phyloP scores from a whole-genome alignment of 1,140 invertebrate genomes.

The Chymomyza costata region DNA sequence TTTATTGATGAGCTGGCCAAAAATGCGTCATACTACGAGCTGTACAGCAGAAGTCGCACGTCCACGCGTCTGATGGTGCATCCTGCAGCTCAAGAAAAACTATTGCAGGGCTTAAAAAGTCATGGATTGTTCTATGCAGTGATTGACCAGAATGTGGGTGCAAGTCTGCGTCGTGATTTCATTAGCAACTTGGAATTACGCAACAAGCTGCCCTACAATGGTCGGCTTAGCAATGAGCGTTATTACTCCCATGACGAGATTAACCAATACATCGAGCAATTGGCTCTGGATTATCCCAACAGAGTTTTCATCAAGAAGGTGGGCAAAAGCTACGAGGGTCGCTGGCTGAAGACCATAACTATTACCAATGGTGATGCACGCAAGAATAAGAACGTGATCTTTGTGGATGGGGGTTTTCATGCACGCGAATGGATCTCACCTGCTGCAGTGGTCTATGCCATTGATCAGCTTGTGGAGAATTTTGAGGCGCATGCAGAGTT shows the following conservation, averaged over 20 bases:
- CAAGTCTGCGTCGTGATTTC: conserved; percentile 30
- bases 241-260: conserved; percentile 74
- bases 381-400: conserved; percentile 77
- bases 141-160: conserved; percentile 41
- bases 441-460: conserved; percentile 79
- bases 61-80: conserved; percentile 40
- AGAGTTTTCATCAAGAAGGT: conserved; percentile 74
- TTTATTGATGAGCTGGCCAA: conserved; percentile 18
- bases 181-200: conserved; percentile 30
- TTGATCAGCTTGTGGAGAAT: conserved; percentile 78
- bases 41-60: conserved; percentile 7
- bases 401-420: conserved; percentile 79
- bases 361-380: conserved; percentile 75
- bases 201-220: conserved; percentile 32
- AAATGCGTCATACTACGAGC: conserved; percentile 44
- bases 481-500: conserved; percentile 71
- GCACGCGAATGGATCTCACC: conserved; percentile 84
- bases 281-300: conserved; percentile 73
- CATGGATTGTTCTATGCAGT: conserved; percentile 26
- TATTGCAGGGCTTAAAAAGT: conserved; percentile 30
- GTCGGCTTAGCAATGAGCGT: conserved; percentile 46
- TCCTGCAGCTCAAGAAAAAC: conserved; percentile 29
- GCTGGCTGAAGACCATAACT: conserved; percentile 77
- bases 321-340: conserved; percentile 76
- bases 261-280: conserved; percentile 75